Base-by-base conservation (phyloP, 2,888 invertebrate genomes). In the Prosopocoilus inquinatus region DNA sequence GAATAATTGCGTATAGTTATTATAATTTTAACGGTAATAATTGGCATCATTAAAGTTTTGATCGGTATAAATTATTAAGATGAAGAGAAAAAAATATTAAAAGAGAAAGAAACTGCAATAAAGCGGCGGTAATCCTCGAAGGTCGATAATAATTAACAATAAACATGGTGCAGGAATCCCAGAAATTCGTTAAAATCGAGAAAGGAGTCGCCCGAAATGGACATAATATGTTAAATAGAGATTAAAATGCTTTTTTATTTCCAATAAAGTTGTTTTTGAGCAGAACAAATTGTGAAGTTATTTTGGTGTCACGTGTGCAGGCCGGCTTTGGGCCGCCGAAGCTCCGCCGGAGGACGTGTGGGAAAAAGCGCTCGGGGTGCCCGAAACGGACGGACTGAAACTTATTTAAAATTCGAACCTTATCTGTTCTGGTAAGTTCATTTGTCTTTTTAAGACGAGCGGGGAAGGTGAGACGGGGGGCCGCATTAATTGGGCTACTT, bases 251-350 rank as follows among this genome's bases (percentile, higher is more conserved):
- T 59, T 55, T 59, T 59, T 59, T 59, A 53, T 56, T 50, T 47
- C 56, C 59, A 59, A 59, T 59, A 59, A 59, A 59, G 59, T 59
- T 59, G 59, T 59, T 56, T 53, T 56, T 53, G 53, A 59, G 56
- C 49, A 45, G 56, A 50, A 50, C 53, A 56, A 59, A 59, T 56
- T 50, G 53, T 50, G 32, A 32, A 36, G 53, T 51, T 38, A 38
- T 48, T 50, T 53, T 50, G 34, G 53, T 45, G 46, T 39, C 43
- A 45, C 15, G 41, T 41, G 12, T 11, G 36, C 36, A 12, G 11
- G 36, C 36, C 12, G 11, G 36, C 12, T 5, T n/a, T 2, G 12
- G 11, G 12, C 36, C 11, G n/a, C 12, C 36, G 36, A 36, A 36
- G 12, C 36, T 8, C 9, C 41, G 41, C 12, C 4, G 15, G 36